Evolutionary conservation across 2,888 invertebrate species (phyloP), one percentile per base, ranked within the genome.

Genomic region (Drosophila phalerata): DNA sequence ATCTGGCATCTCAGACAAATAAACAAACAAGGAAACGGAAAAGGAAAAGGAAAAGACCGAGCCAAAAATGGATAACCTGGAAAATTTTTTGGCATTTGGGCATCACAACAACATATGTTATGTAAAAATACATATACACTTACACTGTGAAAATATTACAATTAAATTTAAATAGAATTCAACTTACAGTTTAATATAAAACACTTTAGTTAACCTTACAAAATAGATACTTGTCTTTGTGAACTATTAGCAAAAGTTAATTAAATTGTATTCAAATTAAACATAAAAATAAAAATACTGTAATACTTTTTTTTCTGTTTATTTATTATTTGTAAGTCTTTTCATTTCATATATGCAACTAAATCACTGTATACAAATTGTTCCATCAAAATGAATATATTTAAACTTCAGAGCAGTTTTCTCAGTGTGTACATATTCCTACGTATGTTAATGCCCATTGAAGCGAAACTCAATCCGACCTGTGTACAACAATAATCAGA

Each of bases 41-140:
- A 55, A 68, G 38, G 40, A 48, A 48, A 55, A 68, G 38, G 61
- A 40, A 42, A 55, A 19, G 3, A 32, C 30, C 55, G 45, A 15
- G 25, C 32, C 32, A 45, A 45, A 34, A 47, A 28, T 57, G 28
- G 28, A 55, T 73, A 30, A 74, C 38, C 28, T 15, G 51, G 47
- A 49, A 77, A 77, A 71, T 77, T 64, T 64, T 65, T 58, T 58
- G 37, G 61, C 58, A 76, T 80, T 77, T 71, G 38, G 57, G 45
- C 63, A 43, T 45, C 30, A 49, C n/a, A 48, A 53, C 5, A 55
- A 47, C 10, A 30, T 47, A 10, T 17, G 28, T 28, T 22, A 22
- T 22, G 19, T 25, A 9, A 25, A 15, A 1, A 25, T 15, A 32
- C 30, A 48, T 4, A 30, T 5, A 47, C 30, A 48, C 8, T n/a